phyloP scores from a whole-genome alignment of 2,113 vertebrate genomes.

The Turdus rufiventris region DNA sequence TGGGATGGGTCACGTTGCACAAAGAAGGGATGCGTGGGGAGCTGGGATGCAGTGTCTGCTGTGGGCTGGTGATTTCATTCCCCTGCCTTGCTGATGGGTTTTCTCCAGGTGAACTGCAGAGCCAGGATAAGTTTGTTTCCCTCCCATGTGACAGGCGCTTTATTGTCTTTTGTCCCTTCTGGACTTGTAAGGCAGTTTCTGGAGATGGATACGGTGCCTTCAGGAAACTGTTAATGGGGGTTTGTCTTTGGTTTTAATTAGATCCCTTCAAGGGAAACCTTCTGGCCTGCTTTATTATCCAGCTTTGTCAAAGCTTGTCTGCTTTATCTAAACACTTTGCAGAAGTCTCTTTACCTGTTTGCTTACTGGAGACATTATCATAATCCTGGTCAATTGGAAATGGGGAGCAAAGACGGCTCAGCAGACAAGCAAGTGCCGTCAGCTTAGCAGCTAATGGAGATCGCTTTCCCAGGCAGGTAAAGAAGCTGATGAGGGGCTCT shows the following conservation, averaged over 20 bases:
- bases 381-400: conserved; percentile 58
- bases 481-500: neutral
- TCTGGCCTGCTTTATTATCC: conserved; percentile 59
- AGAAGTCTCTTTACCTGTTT: conserved; percentile 59
- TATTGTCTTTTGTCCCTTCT: conserved; percentile 12
- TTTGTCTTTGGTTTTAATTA: conserved; percentile 74
- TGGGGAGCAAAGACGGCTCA: neutral
- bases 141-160: neutral
- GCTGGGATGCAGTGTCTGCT: rapidly evolving
- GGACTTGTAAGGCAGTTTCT: conserved; percentile 6
- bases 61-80: rapidly evolving
- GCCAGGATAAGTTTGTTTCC: neutral
- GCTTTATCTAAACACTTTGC: conserved; percentile 69
- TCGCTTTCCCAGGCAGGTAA: neutral
- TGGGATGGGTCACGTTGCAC: rapidly evolving
- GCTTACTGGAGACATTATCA: conserved; percentile 56
- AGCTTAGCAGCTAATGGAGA: neutral
- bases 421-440: neutral
- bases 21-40: rapidly evolving
- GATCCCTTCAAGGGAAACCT: conserved; percentile 65
- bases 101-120: neutral
- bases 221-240: conserved; percentile 53
- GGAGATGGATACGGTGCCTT: conserved; percentile 22
- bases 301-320: conserved; percentile 66
- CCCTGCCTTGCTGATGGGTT: neutral